A percentile compares a stretch with the other conserved stretches of the same genome.
phyloP scores from a whole-genome alignment of 2,797 vertebrate species.

The Gila robusta region DNA sequence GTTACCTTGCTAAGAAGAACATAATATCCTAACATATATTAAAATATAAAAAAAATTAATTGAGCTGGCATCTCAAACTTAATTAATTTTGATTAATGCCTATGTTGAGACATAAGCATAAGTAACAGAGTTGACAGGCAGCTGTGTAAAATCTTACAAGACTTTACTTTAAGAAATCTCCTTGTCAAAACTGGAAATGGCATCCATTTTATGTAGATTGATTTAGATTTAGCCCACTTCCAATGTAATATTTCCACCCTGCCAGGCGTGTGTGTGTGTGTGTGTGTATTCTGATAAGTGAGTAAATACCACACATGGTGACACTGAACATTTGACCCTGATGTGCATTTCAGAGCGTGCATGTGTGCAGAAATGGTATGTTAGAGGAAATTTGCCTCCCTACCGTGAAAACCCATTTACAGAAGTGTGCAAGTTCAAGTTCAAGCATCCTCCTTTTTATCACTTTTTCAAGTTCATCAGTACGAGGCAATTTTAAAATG shows the following conservation, averaged over 20 bases:
- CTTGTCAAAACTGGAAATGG: not conserved
- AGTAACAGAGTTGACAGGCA: not conserved
- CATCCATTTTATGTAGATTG: not conserved
- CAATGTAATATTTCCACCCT: not conserved
- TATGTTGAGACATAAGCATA: too few species aligned
- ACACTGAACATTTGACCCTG: not conserved
- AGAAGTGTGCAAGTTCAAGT: not conserved
- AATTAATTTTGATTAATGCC: too few species aligned
- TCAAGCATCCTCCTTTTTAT: not conserved
- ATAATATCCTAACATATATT: too few species aligned
- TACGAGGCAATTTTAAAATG: not conserved
- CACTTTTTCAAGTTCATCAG: not conserved
- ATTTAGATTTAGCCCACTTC: not conserved
- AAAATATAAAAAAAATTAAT: too few species aligned
- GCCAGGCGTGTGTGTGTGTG: constrained; percentile 18
- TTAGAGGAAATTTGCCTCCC: not conserved
- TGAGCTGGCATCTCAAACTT: too few species aligned
- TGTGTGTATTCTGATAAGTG: constrained; percentile 9
- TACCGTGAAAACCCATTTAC: constrained; percentile 1
- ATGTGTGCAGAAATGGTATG: not conserved
- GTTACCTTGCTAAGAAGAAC: too few species aligned
- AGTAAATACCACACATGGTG: not conserved
- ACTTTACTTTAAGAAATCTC: too few species aligned
- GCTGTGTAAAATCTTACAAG: not conserved
- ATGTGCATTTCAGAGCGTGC: not conserved